A percentile compares a stretch with the other conserved stretches of the same genome.
These are phyloP conservation scores for Gambusia affinis DNA, from an alignment of 2,113 vertebrate genomes.

Conservation along the genomic window DNA sequence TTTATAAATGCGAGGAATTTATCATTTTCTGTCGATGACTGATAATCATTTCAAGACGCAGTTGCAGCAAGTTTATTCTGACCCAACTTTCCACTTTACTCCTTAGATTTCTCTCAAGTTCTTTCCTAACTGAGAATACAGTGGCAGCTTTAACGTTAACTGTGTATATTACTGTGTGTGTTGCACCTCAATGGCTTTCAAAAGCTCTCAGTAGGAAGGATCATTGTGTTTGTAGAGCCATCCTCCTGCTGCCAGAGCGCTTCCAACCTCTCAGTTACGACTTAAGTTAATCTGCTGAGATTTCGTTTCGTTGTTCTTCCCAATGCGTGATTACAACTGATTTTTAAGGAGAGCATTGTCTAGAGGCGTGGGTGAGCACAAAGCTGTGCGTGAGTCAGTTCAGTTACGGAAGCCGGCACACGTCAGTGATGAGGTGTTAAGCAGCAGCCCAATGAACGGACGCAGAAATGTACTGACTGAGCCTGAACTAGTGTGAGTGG, in stretches of 20 bases:
- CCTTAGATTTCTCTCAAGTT: too few species aligned
- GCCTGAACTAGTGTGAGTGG: slow-evolving; percentile 34
- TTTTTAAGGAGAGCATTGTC: slow-evolving; percentile 11
- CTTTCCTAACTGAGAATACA: too few species aligned
- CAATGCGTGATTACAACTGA: background rate
- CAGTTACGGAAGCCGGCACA: background rate
- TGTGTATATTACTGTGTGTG: background rate
- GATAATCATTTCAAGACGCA: too few species aligned
- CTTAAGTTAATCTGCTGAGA: background rate
- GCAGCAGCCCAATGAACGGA: slow-evolving; percentile 10
- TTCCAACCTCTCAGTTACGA: too few species aligned
- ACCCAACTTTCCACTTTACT: too few species aligned
- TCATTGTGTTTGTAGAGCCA: background rate
- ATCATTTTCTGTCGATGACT: too few species aligned
- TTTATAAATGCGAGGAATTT: too few species aligned
- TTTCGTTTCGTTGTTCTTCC: slow-evolving; percentile 19
- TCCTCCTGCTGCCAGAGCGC: background rate
- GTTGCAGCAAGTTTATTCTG: background rate
- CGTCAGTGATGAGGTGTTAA: slow-evolving; percentile 40
- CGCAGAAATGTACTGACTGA: background rate
- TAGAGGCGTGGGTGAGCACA: slow-evolving; percentile 44
- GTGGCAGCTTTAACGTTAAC: background rate
- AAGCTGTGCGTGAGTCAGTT: slow-evolving; percentile 54
- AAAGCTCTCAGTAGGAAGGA: too few species aligned
- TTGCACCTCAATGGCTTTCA: background rate